phyloP scores from a whole-genome alignment of 2,888 invertebrate genomes.

The Anthophora plumipes region DNA sequence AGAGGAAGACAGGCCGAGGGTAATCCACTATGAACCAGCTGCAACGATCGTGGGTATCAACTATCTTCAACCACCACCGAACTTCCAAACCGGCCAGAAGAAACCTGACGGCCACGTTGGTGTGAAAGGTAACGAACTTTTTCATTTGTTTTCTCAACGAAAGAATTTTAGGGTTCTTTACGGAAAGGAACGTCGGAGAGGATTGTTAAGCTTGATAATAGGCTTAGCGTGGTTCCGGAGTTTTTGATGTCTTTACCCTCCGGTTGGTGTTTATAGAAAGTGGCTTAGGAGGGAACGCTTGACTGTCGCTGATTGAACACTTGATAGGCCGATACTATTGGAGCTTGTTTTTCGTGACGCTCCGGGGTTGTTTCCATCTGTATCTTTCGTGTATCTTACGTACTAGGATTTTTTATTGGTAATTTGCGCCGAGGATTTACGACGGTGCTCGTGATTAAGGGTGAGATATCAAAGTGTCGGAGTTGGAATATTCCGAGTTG shows the following conservation, averaged over 20 bases:
- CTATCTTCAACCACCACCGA: conserved; percentile 83
- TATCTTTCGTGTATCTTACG: background rate
- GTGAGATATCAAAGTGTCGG: background rate
- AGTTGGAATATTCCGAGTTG: too few species aligned
- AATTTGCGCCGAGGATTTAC: background rate
- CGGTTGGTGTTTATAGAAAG: background rate
- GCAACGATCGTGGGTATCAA: conserved; percentile 82
- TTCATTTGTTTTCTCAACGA: background rate
- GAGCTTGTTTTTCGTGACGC: background rate
- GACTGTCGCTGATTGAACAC: background rate
- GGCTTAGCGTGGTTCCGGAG: background rate
- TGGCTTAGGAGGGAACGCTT: background rate
- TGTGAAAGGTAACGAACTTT: conserved; percentile 78
- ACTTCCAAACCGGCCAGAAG: conserved; percentile 83
- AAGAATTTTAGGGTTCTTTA: background rate
- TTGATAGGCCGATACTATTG: background rate
- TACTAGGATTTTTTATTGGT: background rate
- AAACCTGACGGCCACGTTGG: conserved; percentile 82
- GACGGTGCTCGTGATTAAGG: background rate
- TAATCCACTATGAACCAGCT: conserved; percentile 77
- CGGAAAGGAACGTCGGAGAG: background rate
- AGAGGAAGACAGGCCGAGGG: conserved; percentile 86
- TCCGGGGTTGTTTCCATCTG: background rate
- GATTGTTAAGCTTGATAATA: background rate
- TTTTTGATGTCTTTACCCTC: background rate